Evolutionary conservation across 2,797 vertebrate species (phyloP).

Genomic region (Pantherophis vulpinus): DNA sequence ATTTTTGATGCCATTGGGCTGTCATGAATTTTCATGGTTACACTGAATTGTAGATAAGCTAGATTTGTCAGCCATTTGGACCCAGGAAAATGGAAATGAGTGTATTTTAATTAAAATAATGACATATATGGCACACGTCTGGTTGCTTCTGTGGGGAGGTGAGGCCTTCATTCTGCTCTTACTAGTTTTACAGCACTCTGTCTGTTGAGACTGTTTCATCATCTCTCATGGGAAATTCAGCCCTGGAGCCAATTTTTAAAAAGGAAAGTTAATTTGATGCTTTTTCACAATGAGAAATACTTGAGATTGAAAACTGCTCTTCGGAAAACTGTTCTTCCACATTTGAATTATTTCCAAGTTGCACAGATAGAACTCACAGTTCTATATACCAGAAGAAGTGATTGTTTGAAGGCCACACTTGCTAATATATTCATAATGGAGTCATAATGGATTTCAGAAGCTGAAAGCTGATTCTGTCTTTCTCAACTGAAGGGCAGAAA

Average conservation of each 20-base stretch:
- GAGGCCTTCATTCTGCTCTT: not conserved
- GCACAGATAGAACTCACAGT: not conserved
- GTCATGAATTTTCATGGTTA: not conserved
- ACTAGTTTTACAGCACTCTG: not conserved
- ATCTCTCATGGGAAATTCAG: conserved; percentile 5
- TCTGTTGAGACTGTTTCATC: not conserved
- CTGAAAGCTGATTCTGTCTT: not conserved
- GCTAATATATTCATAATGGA: not conserved
- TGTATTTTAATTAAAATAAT: not conserved
- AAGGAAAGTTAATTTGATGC: conserved; percentile 12
- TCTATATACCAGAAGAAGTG: not conserved
- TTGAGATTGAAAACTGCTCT: not conserved
- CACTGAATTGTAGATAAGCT: not conserved
- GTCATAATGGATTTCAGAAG: not conserved
- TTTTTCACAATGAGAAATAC: not conserved
- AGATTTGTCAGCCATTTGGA: not conserved
- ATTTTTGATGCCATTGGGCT: not conserved
- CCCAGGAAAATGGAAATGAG: not conserved
- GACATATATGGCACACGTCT: not conserved
- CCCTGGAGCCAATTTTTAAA: not conserved
- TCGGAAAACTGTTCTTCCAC: too few species aligned
- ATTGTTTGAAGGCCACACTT: not conserved
- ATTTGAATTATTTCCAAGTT: not conserved
- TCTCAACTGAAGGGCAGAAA: not conserved
- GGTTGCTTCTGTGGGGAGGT: not conserved